phyloP scores from a whole-genome alignment of 2,888 invertebrate genomes.

The Acleris laterana region DNA sequence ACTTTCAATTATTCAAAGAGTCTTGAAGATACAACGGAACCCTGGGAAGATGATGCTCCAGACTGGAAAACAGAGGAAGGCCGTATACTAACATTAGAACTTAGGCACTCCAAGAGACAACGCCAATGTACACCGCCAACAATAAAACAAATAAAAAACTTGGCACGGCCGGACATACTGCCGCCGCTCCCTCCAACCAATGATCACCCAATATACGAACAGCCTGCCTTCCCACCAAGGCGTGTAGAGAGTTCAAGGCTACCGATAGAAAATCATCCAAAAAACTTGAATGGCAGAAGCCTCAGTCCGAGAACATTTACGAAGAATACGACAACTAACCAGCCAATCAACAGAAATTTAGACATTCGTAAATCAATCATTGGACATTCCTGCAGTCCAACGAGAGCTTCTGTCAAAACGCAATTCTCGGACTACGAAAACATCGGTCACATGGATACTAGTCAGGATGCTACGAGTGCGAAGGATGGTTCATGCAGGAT shows the following conservation, averaged over 20 bases:
- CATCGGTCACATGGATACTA: conserved; percentile 48
- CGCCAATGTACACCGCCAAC: conserved; percentile 84
- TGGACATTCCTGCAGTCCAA: conserved; percentile 66
- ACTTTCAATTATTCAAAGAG: conserved; percentile 64
- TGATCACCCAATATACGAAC: conserved; percentile 83
- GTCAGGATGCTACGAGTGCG: conserved; percentile 41
- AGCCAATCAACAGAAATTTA: conserved; percentile 49
- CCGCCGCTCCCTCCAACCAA: conserved; percentile 86
- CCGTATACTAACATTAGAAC: conserved; percentile 88
- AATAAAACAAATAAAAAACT: conserved; percentile 71
- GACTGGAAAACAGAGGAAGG: conserved; percentile 84
- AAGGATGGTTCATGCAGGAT: conserved; percentile 54
- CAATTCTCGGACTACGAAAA: conserved; percentile 82
- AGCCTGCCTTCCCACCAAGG: conserved; percentile 83
- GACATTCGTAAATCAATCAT: conserved; percentile 55
- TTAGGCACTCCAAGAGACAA: conserved; percentile 89
- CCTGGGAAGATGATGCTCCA: conserved; percentile 60
- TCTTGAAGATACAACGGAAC: conserved; percentile 56
- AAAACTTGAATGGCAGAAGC: conserved; percentile 88
- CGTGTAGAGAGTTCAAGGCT: conserved; percentile 68
- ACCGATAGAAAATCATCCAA: conserved; percentile 79
- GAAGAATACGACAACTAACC: conserved; percentile 57
- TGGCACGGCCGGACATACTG: conserved; percentile 87
- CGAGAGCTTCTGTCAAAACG: conserved; percentile 81
- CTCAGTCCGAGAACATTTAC: conserved; percentile 74